Percentiles rank a stretch among this genome's conserved stretches.
These are phyloP conservation scores for Neogobius melanostomus DNA, from an alignment of 2,113 vertebrate species.

Conservation along the genomic window DNA sequence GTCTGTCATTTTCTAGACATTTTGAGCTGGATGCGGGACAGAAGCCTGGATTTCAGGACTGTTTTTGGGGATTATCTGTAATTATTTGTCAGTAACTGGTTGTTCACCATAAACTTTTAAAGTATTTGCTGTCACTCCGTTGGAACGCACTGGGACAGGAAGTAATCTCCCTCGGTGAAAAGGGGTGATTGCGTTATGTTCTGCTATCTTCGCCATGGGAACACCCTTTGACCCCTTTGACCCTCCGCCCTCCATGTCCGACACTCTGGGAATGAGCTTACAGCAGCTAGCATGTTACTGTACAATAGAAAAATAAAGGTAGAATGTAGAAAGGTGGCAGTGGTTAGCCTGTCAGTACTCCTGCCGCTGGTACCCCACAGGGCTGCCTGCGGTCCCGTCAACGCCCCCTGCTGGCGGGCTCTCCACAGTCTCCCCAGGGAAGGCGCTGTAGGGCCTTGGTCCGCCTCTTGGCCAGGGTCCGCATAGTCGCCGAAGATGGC, in stretches of 20 bases:
- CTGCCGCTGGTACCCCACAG: slow-evolving; percentile 89
- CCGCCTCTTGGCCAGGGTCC: slow-evolving; percentile 92
- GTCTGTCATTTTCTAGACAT: no score
- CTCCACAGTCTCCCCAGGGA: slow-evolving; percentile 83
- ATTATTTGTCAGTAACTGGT: no score
- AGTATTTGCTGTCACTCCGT: no score
- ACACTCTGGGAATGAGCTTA: not conserved
- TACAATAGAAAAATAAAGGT: not conserved
- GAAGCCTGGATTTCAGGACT: no score
- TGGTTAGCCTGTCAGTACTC: slow-evolving; percentile 80
- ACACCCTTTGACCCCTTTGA: no score
- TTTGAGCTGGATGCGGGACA: no score
- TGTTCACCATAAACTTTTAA: no score
- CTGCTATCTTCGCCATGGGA: no score
- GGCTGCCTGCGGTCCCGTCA: slow-evolving; percentile 80
- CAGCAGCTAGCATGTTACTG: not conserved
- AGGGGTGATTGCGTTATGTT: no score
- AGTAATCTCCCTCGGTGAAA: no score
- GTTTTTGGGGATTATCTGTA: no score
- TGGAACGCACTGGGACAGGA: no score
- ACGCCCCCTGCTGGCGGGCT: slow-evolving; percentile 61
- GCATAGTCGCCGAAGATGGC: slow-evolving; percentile 98
- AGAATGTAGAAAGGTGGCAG: not conserved
- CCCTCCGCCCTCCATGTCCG: not conserved
- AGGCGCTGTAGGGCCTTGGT: slow-evolving; percentile 83